These are phyloP conservation scores for Cnemophilus loriae DNA, from an alignment of 2,113 vertebrate genomes.

Conservation along the genomic window DNA sequence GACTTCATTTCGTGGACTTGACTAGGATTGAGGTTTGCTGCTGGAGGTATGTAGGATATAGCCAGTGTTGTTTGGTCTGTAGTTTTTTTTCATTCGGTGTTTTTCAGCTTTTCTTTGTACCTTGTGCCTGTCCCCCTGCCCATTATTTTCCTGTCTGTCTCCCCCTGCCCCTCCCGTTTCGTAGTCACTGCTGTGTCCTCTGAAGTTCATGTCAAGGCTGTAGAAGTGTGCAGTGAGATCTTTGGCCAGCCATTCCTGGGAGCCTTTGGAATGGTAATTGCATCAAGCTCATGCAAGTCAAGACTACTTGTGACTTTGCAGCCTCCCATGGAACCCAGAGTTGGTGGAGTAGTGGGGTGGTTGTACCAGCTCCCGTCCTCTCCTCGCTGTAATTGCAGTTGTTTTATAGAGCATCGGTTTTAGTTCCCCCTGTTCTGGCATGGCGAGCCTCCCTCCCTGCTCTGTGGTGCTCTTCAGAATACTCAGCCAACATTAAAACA, in stretches of 20 bases:
- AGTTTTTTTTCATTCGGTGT: slow-evolving; percentile 22
- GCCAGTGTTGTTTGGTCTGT: slow-evolving; percentile 64
- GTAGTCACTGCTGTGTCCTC: not conserved
- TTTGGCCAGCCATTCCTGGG: not conserved
- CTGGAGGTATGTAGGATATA: slow-evolving; percentile 65
- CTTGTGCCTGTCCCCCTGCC: slow-evolving; percentile 33
- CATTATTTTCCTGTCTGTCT: slow-evolving; percentile 24
- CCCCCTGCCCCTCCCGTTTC: not conserved
- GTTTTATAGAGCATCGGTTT: rapidly evolving
- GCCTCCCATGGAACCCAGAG: not conserved
- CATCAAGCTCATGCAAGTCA: not conserved
- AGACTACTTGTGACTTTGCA: not conserved
- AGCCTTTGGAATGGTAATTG: not conserved
- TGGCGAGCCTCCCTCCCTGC: rapidly evolving
- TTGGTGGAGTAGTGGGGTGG: not conserved
- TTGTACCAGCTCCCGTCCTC: not conserved
- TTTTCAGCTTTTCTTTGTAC: slow-evolving; percentile 4
- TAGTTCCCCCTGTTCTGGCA: not conserved
- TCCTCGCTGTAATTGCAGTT: not conserved
- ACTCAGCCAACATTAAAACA: not conserved
- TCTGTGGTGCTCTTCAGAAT: not conserved
- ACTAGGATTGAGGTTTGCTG: slow-evolving; percentile 68
- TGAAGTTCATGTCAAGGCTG: not conserved
- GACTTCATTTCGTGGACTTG: slow-evolving; percentile 56
- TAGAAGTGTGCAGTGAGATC: slow-evolving; percentile 29